A percentile compares a stretch with the other conserved stretches of the same genome.
Conservation (phyloP, 2,888 invertebrate species). For the Sarcophaga caerulescens region DNA sequence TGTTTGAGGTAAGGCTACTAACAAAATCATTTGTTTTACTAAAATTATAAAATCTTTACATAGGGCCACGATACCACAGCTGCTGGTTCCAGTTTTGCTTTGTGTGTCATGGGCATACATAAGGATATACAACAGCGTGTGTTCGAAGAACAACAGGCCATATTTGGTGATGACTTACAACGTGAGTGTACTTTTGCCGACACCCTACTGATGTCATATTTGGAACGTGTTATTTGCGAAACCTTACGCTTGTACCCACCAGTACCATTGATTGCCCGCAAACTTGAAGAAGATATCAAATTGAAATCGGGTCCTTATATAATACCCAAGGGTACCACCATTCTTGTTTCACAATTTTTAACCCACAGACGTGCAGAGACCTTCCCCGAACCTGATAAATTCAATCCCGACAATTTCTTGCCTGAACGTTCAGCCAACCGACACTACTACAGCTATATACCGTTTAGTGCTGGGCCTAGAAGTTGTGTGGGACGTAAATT, state of each 20-base stretch:
- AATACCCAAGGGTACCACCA: slow-evolving; percentile 87
- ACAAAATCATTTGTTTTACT: background rate
- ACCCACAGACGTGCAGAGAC: slow-evolving; percentile 86
- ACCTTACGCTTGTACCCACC: slow-evolving; percentile 90
- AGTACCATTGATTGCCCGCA: slow-evolving; percentile 89
- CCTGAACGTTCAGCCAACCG: slow-evolving; percentile 88
- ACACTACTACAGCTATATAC: slow-evolving; percentile 90
- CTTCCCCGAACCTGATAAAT: slow-evolving; percentile 87
- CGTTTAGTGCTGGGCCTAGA: slow-evolving; percentile 91
- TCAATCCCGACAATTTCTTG: slow-evolving; percentile 90
- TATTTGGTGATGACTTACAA: slow-evolving; percentile 88
- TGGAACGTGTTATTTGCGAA: slow-evolving; percentile 90
- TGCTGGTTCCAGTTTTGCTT: slow-evolving; percentile 92
- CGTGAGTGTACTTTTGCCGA: slow-evolving; percentile 89
- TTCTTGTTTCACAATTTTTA: slow-evolving; percentile 85
- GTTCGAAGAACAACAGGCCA: slow-evolving; percentile 87
- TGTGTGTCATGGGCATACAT: slow-evolving; percentile 91
- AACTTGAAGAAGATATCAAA: slow-evolving; percentile 86
- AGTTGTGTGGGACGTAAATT: slow-evolving; percentile 91
- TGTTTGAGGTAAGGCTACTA: slow-evolving; percentile 85
- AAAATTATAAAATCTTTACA: background rate
- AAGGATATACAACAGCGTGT: slow-evolving; percentile 89
- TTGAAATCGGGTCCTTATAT: slow-evolving; percentile 83
- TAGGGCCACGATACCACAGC: slow-evolving; percentile 92
- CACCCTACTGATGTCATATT: slow-evolving; percentile 90